Conservation (phyloP, 1,140 invertebrate genomes). For the Eubasilissa regina region DNA sequence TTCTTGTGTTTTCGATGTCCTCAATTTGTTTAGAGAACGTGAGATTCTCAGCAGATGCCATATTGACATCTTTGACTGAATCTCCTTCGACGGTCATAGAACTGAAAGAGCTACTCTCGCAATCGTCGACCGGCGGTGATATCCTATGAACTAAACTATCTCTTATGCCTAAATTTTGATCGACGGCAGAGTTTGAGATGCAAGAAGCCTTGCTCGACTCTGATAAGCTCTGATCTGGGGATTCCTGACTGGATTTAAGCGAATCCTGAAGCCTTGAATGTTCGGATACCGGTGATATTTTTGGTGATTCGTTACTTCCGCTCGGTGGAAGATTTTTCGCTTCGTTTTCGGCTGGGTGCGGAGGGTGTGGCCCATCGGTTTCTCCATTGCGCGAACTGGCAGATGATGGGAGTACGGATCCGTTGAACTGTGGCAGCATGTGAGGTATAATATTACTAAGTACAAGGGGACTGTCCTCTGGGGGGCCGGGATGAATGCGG, state of each 20-base stretch:
- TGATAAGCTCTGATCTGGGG: constrained; percentile 32
- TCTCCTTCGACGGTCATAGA: constrained; percentile 48
- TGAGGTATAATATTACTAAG: constrained; percentile 25
- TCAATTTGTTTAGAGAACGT: constrained; percentile 15
- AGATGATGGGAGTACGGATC: not conserved
- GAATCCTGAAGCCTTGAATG: constrained; percentile 18
- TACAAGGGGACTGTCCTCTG: constrained; percentile 12
- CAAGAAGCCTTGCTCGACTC: constrained; percentile 36
- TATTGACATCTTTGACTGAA: constrained; percentile 10
- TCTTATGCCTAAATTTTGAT: constrained; percentile 39
- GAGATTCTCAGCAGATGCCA: constrained; percentile 43
- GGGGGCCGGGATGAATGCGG: constrained; percentile 37
- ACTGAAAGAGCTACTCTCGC: constrained; percentile 49
- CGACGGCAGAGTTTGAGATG: constrained; percentile 21
- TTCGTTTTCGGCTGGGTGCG: constrained; percentile 11
- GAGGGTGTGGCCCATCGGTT: not conserved
- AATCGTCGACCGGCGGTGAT: constrained; percentile 31
- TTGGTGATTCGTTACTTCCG: constrained; percentile 38
- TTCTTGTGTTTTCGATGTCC: constrained; percentile 24
- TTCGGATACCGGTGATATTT: constrained; percentile 28
- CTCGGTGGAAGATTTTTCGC: not conserved
- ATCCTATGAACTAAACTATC: constrained; percentile 42
- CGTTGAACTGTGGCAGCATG: constrained; percentile 1
- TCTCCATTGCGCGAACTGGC: not conserved
- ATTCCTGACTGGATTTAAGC: constrained; percentile 26